Evolutionary conservation across 1,140 invertebrate species (phyloP).

Genomic region (Xylocopa sonorina): DNA sequence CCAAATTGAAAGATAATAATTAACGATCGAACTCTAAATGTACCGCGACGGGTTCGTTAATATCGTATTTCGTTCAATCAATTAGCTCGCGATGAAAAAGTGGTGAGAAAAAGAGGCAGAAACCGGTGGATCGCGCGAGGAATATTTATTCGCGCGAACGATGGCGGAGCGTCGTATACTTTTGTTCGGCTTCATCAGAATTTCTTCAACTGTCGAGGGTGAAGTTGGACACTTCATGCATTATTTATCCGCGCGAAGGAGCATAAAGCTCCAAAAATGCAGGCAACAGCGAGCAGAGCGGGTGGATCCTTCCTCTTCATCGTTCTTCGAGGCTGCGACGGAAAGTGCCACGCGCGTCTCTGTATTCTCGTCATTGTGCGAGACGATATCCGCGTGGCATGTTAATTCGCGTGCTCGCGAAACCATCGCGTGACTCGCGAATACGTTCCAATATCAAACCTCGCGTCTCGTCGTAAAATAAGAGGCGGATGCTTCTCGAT

Average conservation of each 20-base stretch:
- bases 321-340: too few relatives aligned
- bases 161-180: not conserved
- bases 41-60: not conserved
- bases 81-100: not conserved
- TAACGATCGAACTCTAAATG: not conserved
- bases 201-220: not conserved
- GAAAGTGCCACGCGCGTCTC: not conserved
- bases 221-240: constrained; percentile 4
- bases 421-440: too few relatives aligned
- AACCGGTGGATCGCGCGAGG: too few relatives aligned
- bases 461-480: too few relatives aligned
- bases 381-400: not conserved
- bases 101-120: too few relatives aligned
- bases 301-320: constrained; percentile 6
- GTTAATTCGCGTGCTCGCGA: not conserved
- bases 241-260: constrained; percentile 16
- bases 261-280: not conserved
- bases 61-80: not conserved
- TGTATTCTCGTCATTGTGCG: not conserved
- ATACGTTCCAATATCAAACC: too few relatives aligned
- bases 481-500: too few relatives aligned
- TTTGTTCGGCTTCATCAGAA: not conserved
- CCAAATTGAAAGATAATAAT: not conserved
- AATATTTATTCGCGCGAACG: not conserved
- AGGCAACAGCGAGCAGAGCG: not conserved